These are phyloP conservation scores for Acropternis orthonyx DNA, from an alignment of 2,797 vertebrate species.

Conservation along the genomic window DNA sequence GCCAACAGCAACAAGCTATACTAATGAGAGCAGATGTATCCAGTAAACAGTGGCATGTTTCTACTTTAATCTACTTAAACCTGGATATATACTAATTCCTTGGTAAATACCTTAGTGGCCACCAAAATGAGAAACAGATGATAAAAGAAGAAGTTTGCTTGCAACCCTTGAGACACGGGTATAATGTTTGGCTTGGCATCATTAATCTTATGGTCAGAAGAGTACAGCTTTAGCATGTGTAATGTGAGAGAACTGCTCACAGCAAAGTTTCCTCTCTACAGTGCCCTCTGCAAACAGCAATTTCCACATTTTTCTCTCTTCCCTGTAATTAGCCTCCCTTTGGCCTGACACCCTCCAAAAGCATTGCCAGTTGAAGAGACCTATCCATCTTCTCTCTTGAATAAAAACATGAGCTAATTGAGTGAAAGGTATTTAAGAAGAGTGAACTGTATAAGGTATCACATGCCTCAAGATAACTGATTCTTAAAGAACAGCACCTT, in stretches of 20 bases:
- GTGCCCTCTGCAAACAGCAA: constrained; percentile 51
- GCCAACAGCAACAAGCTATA: constrained; percentile 60
- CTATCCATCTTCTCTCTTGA: constrained; percentile 46
- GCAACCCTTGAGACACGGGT: constrained; percentile 52
- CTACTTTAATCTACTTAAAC: constrained; percentile 64
- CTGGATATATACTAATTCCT: constrained; percentile 55
- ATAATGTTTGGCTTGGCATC: constrained; percentile 65
- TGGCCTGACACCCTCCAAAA: constrained; percentile 39
- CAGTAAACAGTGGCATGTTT: constrained; percentile 59
- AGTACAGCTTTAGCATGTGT: constrained; percentile 60
- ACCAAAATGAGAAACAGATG: constrained; percentile 64
- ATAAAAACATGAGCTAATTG: constrained; percentile 54
- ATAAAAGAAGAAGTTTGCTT: constrained; percentile 53
- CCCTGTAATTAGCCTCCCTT: constrained; percentile 41
- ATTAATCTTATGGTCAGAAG: constrained; percentile 68
- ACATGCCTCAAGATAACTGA: constrained; percentile 10
- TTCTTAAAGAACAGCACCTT: constrained; percentile 41
- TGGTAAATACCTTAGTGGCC: constrained; percentile 51
- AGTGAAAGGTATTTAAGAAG: constrained; percentile 42
- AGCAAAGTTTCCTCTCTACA: constrained; percentile 46
- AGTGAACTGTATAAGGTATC: constrained; percentile 10
- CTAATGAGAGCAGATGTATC: constrained; percentile 65
- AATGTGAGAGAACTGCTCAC: constrained; percentile 52
- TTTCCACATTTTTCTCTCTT: constrained; percentile 47
- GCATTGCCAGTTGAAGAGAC: constrained; percentile 3